Base-by-base conservation (phyloP, 1,140 invertebrate species). In the Eriosoma lanigerum region DNA sequence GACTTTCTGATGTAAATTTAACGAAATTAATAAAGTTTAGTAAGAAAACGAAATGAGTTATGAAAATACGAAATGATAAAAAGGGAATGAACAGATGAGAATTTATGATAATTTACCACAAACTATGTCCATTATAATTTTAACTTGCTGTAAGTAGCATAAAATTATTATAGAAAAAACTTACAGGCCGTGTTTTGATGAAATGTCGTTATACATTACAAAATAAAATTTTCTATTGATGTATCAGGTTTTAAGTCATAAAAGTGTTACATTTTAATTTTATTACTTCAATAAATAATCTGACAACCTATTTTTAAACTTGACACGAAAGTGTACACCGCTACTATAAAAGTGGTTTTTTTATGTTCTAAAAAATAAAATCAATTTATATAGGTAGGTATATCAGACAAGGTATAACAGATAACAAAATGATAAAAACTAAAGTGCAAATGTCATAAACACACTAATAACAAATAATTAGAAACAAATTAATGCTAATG, bases 341-440 rank as follows among this genome's bases (percentile, higher is more conserved):
- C 54, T 76, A 54, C n/a, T 21, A 76, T 76, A 76, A 50, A 76
- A 76, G 56, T 76, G 21, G 70, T 58, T 58, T 38, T 54, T 54
- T 54, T 58, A 73, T 73, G 50, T 32, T 48, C 32, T 38, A 38
- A 38, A 38, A 15, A 62, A 62, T 38, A 38, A 64, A 64, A 38
- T 64, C 29, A 64, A 64, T 64, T 64, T 44, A 32, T n/a, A 38
- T 17, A 64, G 32, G n/a, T n/a, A 64, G n/a, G 3, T n/a, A 8
- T 13, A 4, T 17, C 19, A 17, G 17, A 32, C 29, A 62, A 62
- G 17, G 15, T 10, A 62, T 62, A 32, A 24, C 24, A 29, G 32
- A 64, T 38, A 38, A 44, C 6, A 64, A 38, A 64, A 9, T 64
- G 19, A 38, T 64, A 38, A 64, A 64, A 64, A 13, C 3, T 64